Evolutionary conservation across 2,888 invertebrate species (phyloP).

Genomic region (Morpho helenor): DNA sequence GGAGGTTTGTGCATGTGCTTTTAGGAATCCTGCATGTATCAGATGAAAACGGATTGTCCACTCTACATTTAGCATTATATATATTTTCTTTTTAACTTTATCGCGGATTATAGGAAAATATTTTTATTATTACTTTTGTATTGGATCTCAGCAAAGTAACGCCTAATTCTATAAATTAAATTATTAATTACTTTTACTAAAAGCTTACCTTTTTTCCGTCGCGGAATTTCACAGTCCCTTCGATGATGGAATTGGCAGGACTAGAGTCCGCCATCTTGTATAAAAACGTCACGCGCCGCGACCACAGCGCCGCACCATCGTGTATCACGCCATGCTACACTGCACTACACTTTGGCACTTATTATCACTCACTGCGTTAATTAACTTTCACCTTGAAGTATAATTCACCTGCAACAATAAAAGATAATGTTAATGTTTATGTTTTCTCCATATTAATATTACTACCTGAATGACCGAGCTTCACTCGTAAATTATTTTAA

Average conservation of each 20-base stretch:
- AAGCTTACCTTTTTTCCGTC: conserved; percentile 92
- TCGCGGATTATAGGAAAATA: too few species aligned
- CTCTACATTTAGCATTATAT: too few species aligned
- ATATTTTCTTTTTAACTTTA: too few species aligned
- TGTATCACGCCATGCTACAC: conserved; percentile 54
- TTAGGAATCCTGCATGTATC: too few species aligned
- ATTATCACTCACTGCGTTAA: conserved; percentile 19
- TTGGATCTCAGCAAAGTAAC: too few species aligned
- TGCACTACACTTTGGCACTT: conserved; percentile 29
- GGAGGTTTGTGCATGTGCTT: too few species aligned
- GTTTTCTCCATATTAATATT: neutral
- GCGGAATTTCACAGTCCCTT: conserved; percentile 93
- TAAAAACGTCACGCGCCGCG: conserved; percentile 60
- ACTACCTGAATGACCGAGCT: too few species aligned
- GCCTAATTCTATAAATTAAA: neutral
- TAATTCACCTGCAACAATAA: conserved; percentile 37
- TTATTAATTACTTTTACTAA: too few species aligned
- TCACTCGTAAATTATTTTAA: too few species aligned
- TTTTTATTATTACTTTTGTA: too few species aligned
- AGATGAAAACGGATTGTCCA: too few species aligned
- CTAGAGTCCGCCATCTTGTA: conserved; percentile 67
- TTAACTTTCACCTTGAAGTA: conserved; percentile 26
- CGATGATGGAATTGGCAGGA: conserved; percentile 87
- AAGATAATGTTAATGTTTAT: neutral
- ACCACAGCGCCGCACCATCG: conserved; percentile 60